phyloP scores from a whole-genome alignment of 1,140 invertebrate species.

The Archegozetes longisetosus region DNA sequence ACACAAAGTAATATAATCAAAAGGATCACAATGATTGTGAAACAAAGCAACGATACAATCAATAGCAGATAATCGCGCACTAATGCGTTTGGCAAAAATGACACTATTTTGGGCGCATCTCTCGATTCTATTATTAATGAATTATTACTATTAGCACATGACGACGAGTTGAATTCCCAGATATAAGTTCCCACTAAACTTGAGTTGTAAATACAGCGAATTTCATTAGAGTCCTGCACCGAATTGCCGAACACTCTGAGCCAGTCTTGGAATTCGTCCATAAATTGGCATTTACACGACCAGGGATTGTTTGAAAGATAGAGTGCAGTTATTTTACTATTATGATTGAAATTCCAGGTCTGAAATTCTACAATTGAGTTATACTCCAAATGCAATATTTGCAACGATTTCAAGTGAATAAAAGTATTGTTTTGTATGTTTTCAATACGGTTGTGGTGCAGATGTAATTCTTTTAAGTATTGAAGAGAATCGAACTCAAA shows the following conservation, averaged over 20 bases:
- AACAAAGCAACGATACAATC: neutral
- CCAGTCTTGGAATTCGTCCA: slow-evolving; percentile 27
- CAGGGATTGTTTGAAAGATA: slow-evolving; percentile 30
- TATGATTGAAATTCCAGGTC: slow-evolving; percentile 28
- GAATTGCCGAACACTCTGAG: slow-evolving; percentile 25
- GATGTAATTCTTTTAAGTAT: slow-evolving; percentile 56
- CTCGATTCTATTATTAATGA: too few relatives aligned
- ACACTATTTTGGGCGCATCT: too few relatives aligned
- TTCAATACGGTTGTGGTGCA: slow-evolving; percentile 66
- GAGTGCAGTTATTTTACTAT: slow-evolving; percentile 28
- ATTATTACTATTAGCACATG: slow-evolving; percentile 1
- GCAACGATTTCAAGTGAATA: slow-evolving; percentile 51
- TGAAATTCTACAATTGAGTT: slow-evolving; percentile 49
- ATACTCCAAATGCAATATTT: slow-evolving; percentile 64
- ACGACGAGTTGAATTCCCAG: slow-evolving; percentile 13
- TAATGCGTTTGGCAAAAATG: slow-evolving; percentile 13
- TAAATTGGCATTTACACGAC: slow-evolving; percentile 33
- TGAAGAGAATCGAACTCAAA: slow-evolving; percentile 48
- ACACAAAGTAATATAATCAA: slow-evolving; percentile 23
- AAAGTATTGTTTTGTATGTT: slow-evolving; percentile 65
- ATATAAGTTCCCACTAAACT: slow-evolving; percentile 5
- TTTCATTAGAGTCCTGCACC: slow-evolving; percentile 22
- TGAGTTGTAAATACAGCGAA: slow-evolving; percentile 22
- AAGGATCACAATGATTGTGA: slow-evolving; percentile 19
- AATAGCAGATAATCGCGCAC: slow-evolving; percentile 1